A percentile compares a stretch with the other conserved stretches of the same genome.
Evolutionary conservation across 2,797 vertebrate genomes (phyloP).

Genomic region (Tenualosa thibaudeaui): DNA sequence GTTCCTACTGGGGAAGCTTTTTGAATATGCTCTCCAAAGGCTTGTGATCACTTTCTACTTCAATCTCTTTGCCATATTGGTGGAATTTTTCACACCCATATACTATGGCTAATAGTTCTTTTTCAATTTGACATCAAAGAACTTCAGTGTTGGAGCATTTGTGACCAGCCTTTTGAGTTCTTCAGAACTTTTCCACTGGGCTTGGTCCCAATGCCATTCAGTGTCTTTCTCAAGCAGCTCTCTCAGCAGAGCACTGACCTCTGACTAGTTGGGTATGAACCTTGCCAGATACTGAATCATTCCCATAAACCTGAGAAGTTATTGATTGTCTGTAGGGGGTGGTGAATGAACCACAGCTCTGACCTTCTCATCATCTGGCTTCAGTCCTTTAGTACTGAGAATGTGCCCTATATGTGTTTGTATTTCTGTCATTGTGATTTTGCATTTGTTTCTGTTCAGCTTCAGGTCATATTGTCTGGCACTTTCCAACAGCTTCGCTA

Average conservation of each 20-base stretch:
- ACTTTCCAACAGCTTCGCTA: conserved; percentile 26
- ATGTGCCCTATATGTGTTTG: conserved; percentile 33
- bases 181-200: background rate
- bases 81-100: conserved; percentile 28
- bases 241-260: background rate
- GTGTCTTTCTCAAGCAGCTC: background rate
- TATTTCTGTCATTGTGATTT: conserved; percentile 33
- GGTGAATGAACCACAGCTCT: conserved; percentile 23
- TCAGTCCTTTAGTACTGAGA: conserved; percentile 28
- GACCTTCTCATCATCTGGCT: conserved; percentile 41
- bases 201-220: background rate
- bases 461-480: conserved; percentile 34
- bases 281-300: conserved; percentile 57
- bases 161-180: background rate
- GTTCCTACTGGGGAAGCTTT: background rate
- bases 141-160: conserved; percentile 17
- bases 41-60: background rate
- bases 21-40: background rate
- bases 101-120: conserved; percentile 36
- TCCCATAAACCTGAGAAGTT: conserved; percentile 54
- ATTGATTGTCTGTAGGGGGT: conserved; percentile 48
- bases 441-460: conserved; percentile 33
- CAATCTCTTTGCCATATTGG: background rate
- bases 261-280: conserved; percentile 50
- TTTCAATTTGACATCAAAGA: conserved; percentile 44